Evolutionary conservation across 1,140 invertebrate species (phyloP).

Genomic region (Drosophila orosa): DNA sequence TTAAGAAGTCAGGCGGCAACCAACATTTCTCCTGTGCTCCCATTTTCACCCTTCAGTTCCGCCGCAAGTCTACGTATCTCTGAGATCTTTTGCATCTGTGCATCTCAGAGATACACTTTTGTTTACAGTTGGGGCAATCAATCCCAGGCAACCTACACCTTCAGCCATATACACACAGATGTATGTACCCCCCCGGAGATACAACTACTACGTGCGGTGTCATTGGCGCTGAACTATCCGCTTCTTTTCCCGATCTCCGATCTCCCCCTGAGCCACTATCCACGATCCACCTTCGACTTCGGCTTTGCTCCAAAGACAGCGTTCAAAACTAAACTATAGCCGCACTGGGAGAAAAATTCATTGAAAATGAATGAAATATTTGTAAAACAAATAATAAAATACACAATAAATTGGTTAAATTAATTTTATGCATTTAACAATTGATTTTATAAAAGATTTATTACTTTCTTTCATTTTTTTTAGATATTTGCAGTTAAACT

Average conservation of each 20-base stretch:
- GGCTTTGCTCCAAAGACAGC: slow-evolving; percentile 2
- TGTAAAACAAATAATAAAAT: not conserved
- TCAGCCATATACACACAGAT: slow-evolving; percentile 40
- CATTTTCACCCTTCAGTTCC: slow-evolving; percentile 7
- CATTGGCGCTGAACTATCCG: slow-evolving; percentile 62
- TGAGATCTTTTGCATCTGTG: slow-evolving; percentile 2
- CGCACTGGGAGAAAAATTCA: not conserved
- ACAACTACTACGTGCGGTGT: slow-evolving; percentile 48
- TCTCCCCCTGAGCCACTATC: not conserved
- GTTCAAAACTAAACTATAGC: slow-evolving; percentile 2
- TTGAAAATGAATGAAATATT: fast-evolving
- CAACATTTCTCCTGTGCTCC: slow-evolving; percentile 1
- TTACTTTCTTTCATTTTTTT: no score
- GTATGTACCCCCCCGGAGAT: not conserved
- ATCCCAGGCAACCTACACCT: slow-evolving; percentile 70
- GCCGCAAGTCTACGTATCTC: not conserved
- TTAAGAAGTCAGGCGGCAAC: slow-evolving; percentile 1
- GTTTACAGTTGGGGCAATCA: slow-evolving; percentile 41
- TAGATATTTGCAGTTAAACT: no score
- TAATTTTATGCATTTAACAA: no score
- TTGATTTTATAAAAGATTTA: no score
- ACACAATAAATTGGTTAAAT: no score
- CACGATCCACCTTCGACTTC: slow-evolving; percentile 41
- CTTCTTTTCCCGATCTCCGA: slow-evolving; percentile 9
- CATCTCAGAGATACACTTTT: slow-evolving; percentile 18